Percentiles rank a stretch among this genome's conserved stretches.
phyloP scores from a whole-genome alignment of 2,797 vertebrate genomes.

The Diglossa cyanea region DNA sequence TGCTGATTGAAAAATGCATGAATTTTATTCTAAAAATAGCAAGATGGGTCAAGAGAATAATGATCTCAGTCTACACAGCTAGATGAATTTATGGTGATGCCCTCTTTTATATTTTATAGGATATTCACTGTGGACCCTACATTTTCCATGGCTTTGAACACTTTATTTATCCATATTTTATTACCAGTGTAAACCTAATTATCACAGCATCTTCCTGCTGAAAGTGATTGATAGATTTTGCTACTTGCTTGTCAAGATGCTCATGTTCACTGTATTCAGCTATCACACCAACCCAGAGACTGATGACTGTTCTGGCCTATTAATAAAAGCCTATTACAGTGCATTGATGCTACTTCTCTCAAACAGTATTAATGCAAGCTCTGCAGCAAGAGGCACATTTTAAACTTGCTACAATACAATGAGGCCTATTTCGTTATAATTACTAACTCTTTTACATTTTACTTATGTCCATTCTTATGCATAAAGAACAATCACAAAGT shows the following conservation, averaged over 20 bases:
- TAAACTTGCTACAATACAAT: not conserved
- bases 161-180: constrained; percentile 48
- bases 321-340: constrained; percentile 52
- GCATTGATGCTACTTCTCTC: constrained; percentile 25
- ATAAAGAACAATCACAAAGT: not conserved
- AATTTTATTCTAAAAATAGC: constrained; percentile 16
- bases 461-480: not conserved
- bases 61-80: not conserved
- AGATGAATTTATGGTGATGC: not conserved
- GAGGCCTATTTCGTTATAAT: not conserved
- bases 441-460: not conserved
- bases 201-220: constrained; percentile 26
- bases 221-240: constrained; percentile 39
- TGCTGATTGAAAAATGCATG: not conserved
- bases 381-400: not conserved
- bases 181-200: constrained; percentile 51
- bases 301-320: constrained; percentile 34
- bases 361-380: constrained; percentile 35
- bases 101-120: not conserved
- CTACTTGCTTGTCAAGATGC: constrained; percentile 39
- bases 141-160: constrained; percentile 9
- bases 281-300: constrained; percentile 13
- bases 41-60: constrained; percentile 30
- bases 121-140: not conserved
- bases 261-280: constrained; percentile 13